Base-by-base conservation (phyloP, 2,888 invertebrate genomes). In the Trachelus troglodyta region DNA sequence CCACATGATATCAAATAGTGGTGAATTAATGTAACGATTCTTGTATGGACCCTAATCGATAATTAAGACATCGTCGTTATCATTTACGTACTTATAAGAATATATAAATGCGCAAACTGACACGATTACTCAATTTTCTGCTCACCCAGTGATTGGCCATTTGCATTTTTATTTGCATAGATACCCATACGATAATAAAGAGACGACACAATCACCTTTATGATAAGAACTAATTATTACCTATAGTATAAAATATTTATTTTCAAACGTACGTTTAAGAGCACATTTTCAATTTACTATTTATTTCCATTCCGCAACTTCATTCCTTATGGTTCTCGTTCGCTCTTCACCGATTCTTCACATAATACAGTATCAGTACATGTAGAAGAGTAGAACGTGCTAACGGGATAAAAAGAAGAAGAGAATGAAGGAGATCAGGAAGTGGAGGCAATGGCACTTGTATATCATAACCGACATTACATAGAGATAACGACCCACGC, bases 381-480 rank as follows among this genome's bases (percentile, higher is more conserved):
- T 23, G 15, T 23, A 23, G 9, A 56, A 23, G 56, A 56, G 23
- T 23, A 56, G 56, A 23, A 56, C 23, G 56, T 56, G 23, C 23
- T 23, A 56, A 23, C 6, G 56, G 56, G 56, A 56, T 4, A 56
- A 56, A 56, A 23, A 56, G 56, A 56, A 56, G 56, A 69, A 75
- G 78, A 77, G 81, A 79, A 77, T 77, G 77, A 78, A 80, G 71
- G 83, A 83, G 56, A 56, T 56, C 56, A 56, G 82, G 80, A 83
- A 81, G 78, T 81, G 84, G 83, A 84, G 83, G 83, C 82, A 83
- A 81, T 84, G 82, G 83, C 83, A 83, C 76, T 73, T 74, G 79
- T 83, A 82, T 87, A 88, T 88, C 88, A 79, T 84, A 83, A 86
- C 84, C 83, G 84, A 86, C 84, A 84, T 71, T 85, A 87, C 82